A percentile compares a stretch with the other conserved stretches of the same genome.
Evolutionary conservation across 2,797 vertebrate species (phyloP).

Genomic region (Crenichthys baileyi): DNA sequence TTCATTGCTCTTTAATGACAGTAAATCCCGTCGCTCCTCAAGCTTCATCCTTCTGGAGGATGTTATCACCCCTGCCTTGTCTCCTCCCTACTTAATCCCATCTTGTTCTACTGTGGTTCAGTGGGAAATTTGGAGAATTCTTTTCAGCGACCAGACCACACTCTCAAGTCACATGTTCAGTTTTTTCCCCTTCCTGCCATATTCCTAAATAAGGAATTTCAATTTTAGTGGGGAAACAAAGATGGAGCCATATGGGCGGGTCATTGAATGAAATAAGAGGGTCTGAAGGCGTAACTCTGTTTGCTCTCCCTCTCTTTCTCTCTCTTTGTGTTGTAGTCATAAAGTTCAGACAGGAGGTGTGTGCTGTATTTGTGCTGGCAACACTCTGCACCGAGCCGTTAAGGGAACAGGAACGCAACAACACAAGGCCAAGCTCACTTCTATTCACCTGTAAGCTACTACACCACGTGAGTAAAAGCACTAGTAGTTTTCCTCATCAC

Average conservation of each 20-base stretch:
- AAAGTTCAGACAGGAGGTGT: constrained; percentile 51
- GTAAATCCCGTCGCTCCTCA: constrained; percentile 33
- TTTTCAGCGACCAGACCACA: constrained; percentile 71
- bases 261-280: constrained; percentile 65
- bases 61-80: constrained; percentile 40
- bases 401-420: constrained; percentile 38
- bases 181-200: constrained; percentile 59
- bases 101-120: constrained; percentile 53
- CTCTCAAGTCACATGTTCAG: constrained; percentile 65
- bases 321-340: constrained; percentile 66
- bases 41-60: constrained; percentile 40
- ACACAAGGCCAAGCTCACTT: constrained; percentile 34
- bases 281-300: constrained; percentile 49
- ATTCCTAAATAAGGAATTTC: constrained; percentile 80
- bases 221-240: constrained; percentile 57
- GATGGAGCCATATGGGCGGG: constrained; percentile 53
- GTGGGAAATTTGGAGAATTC: constrained; percentile 78
- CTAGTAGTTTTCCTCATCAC: neutral
- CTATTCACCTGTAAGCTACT: constrained; percentile 57
- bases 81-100: constrained; percentile 36
- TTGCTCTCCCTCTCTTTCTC: constrained; percentile 39
- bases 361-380: constrained; percentile 43
- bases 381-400: constrained; percentile 45
- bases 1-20: constrained; percentile 47
- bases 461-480: constrained; percentile 64